Base-by-base conservation (phyloP, 2,113 vertebrate species). In the Cochlearius cochlearius region DNA sequence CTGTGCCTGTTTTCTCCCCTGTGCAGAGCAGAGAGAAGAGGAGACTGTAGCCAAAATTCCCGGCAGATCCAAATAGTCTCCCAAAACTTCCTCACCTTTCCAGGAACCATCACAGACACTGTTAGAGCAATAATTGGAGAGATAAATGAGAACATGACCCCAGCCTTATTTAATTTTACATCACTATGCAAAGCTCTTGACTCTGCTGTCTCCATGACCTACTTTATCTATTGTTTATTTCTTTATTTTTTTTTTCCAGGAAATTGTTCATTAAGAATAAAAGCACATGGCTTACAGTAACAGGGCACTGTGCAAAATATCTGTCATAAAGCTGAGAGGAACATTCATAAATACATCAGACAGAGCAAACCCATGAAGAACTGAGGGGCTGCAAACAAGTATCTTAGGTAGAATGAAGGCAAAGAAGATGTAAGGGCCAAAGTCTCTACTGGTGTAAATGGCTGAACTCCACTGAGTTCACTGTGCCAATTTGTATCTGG, bases 231-330 rank as follows among this genome's bases (percentile, higher is more conserved):
- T 74, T 98, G 97, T 98, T 98, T 98, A 91, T 98, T 98, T 94
- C 91, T 92, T 67, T 96, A 95, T 97, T 67, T 95, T 97, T 77
- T 89, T 97, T 95, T 97, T 94, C 97, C 97, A 98, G 98, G 97
- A 98, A 98, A 92, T 75, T 55, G 93, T 97, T 98, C 98, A 98
- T 98, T 98, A 97, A 89, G 86, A 88, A 89, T 97, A 96, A 98
- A 98, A 98, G 97, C 97, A 98, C 98, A 98, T 98, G 93, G 93
- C 86, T 98, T 98, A 98, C 98, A 93, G 98, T 96, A 98, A 98
- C 36, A 96, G 74, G 71, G 73, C 79, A 81, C 96, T 95, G 94
- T 84, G 95, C 92, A 98, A 96, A 97, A 52, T 55, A 89, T 84
- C 95, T 97, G 96, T 96, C 95, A 77, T 14, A 38, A 88, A 92